Percentiles rank a stretch among this genome's conserved stretches.
Conservation (phyloP, 2,888 invertebrate genomes). For the Epinotia demarniana region DNA sequence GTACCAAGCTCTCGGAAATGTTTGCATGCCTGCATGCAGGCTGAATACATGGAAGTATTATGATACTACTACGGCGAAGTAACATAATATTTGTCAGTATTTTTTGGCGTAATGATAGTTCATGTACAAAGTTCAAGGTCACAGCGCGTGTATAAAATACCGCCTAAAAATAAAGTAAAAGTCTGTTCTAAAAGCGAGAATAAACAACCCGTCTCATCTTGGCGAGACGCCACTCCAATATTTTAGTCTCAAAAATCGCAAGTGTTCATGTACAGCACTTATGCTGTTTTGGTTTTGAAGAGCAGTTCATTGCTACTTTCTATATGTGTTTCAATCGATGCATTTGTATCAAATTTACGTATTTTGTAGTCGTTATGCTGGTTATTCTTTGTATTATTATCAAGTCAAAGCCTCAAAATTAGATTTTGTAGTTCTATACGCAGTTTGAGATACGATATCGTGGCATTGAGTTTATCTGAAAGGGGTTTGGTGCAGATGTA, state of each 20-base stretch:
- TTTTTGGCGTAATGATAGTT: background rate
- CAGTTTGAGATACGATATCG: background rate
- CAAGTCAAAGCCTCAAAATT: slow-evolving; percentile 21
- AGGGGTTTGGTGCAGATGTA: background rate
- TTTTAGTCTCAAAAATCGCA: background rate
- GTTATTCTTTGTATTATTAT: slow-evolving; percentile 12
- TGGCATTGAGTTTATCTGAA: background rate
- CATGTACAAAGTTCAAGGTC: slow-evolving; percentile 29
- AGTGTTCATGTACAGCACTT: background rate
- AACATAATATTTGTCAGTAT: background rate
- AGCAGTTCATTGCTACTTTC: background rate
- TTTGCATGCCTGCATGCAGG: too few relatives aligned
- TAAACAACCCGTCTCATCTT: slow-evolving; percentile 34
- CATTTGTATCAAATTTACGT: slow-evolving; percentile 33
- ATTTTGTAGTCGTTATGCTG: background rate
- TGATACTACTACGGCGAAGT: too few relatives aligned
- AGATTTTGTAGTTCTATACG: slow-evolving; percentile 5
- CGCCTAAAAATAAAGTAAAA: slow-evolving; percentile 40
- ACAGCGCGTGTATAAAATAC: slow-evolving; percentile 22
- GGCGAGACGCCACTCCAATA: slow-evolving; percentile 23
- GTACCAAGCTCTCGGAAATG: too few relatives aligned
- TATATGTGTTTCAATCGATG: background rate
- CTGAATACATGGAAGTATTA: too few relatives aligned
- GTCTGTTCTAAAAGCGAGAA: slow-evolving; percentile 21
- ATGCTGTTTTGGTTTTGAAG: background rate